Base-by-base conservation (phyloP, 2,888 invertebrate genomes). In the Arctia plantaginis region DNA sequence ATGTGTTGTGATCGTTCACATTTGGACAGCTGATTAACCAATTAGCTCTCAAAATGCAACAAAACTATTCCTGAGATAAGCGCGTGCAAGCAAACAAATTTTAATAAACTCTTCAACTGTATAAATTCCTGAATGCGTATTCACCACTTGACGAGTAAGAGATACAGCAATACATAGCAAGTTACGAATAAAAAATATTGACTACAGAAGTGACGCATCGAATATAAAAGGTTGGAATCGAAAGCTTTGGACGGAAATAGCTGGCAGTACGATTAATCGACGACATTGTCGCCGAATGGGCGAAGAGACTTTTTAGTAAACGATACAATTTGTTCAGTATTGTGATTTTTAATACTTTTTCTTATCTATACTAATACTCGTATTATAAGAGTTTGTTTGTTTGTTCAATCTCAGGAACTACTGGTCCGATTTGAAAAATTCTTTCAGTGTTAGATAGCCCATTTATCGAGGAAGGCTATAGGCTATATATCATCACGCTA, bases 181-280 rank as follows among this genome's bases (percentile, higher is more conserved):
- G 62, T 41, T 7, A 80, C 62, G 77, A 84, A 84, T 85, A 83
- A 80, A 78, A 84, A 84, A 84, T 76, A 77, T 78, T 71, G 75
- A 77, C 35, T 66, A n/a, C 65, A 0, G 44, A 27, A 66, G 69
- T 80, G 83, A 83, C 83, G 85, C 85, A 82, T 83, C 75, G 69
- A 76, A 69, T 73, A 62, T 81, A 84, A 82, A 84, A 84, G 80
- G 67, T 64, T 71, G 47, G 76, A 80, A 82, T 85, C 77, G 77
- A 82, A 80, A 80, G 77, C 78, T 80, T 64, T 20, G 73, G 69
- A 82, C 83, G 78, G 78, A 83, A 83, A 83, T 83, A 83, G 70
- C 82, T 70, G 69, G 75, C 76, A 55, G 51, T 33, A 35, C 47
- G 68, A 62, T 41, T 70, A 70, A 70, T 62, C 30, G 39, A 27